A percentile compares a stretch with the other conserved stretches of the same genome.
phyloP scores from a whole-genome alignment of 2,888 invertebrate genomes.

The Xylota segnis region DNA sequence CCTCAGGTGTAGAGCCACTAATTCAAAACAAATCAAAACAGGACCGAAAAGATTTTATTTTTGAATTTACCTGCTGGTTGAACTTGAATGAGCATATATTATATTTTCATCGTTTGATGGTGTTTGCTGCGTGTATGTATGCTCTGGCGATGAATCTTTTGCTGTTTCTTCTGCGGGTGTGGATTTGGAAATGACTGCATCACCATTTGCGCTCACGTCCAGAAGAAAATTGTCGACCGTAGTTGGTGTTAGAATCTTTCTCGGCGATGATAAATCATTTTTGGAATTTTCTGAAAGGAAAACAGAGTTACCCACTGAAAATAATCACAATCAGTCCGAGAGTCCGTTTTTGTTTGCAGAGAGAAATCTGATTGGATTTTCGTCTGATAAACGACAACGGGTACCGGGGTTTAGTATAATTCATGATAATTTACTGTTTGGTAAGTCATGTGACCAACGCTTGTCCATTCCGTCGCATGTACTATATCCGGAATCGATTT shows the following conservation, averaged over 20 bases:
- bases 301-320: not conserved
- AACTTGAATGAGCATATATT: conserved; percentile 81
- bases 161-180: conserved; percentile 65
- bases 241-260: conserved; percentile 78
- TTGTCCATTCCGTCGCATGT: conserved; percentile 93
- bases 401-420: not conserved
- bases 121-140: conserved; percentile 37
- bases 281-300: conserved; percentile 53
- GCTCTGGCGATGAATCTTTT: conserved; percentile 43
- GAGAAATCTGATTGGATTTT: not conserved
- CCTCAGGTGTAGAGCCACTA: conserved; percentile 82
- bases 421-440: conserved; percentile 83
- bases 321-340: too few relatives aligned
- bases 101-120: conserved; percentile 59
- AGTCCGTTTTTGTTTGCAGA: too few relatives aligned
- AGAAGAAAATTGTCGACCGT: conserved; percentile 80
- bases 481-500: conserved; percentile 95
- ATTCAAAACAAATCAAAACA: conserved; percentile 7
- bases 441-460: conserved; percentile 92
- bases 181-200: conserved; percentile 64
- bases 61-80: conserved; percentile 79
- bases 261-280: conserved; percentile 75
- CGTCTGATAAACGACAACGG: too few relatives aligned
- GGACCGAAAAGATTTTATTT: not conserved
- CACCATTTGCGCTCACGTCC: conserved; percentile 81